Percentiles rank a stretch among this genome's conserved stretches.
These are phyloP conservation scores for Calycopis cecrops DNA, from an alignment of 1,140 invertebrate species.

Conservation along the genomic window DNA sequence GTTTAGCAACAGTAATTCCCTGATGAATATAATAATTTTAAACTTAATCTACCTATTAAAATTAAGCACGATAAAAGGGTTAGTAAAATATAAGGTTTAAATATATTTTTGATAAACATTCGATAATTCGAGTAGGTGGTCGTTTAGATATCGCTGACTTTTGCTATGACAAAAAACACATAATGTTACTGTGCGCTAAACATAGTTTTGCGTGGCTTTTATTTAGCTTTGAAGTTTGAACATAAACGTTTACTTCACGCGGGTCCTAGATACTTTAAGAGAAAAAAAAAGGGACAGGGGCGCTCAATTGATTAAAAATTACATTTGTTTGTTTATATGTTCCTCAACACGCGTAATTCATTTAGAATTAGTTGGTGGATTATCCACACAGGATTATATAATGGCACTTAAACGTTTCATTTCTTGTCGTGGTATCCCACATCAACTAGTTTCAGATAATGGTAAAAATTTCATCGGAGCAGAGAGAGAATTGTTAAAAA, in stretches of 20 bases:
- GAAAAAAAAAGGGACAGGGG: too few relatives aligned
- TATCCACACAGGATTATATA: too few relatives aligned
- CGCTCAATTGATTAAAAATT: conserved; percentile 12
- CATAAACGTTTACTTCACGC: too few relatives aligned
- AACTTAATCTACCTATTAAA: neutral
- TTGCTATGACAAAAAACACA: conserved; percentile 23
- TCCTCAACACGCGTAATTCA: conserved; percentile 13
- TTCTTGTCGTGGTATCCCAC: too few relatives aligned
- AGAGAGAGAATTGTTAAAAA: too few relatives aligned
- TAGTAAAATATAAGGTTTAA: neutral
- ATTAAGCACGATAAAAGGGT: neutral
- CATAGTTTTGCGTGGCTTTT: conserved; percentile 14
- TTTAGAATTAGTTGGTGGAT: conserved; percentile 13
- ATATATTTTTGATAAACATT: neutral
- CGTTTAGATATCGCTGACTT: neutral
- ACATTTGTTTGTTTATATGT: conserved; percentile 33
- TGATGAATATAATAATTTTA: neutral
- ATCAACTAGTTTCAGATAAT: too few relatives aligned
- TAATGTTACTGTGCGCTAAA: conserved; percentile 15
- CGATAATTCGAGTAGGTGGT: neutral
- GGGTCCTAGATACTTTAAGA: too few relatives aligned
- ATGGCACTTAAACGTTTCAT: too few relatives aligned
- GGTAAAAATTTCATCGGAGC: too few relatives aligned
- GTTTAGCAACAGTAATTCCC: neutral
- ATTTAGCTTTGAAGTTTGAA: neutral